Conservation (phyloP, 2,797 vertebrate genomes). For the Tokudaia tokunoshimensis region DNA sequence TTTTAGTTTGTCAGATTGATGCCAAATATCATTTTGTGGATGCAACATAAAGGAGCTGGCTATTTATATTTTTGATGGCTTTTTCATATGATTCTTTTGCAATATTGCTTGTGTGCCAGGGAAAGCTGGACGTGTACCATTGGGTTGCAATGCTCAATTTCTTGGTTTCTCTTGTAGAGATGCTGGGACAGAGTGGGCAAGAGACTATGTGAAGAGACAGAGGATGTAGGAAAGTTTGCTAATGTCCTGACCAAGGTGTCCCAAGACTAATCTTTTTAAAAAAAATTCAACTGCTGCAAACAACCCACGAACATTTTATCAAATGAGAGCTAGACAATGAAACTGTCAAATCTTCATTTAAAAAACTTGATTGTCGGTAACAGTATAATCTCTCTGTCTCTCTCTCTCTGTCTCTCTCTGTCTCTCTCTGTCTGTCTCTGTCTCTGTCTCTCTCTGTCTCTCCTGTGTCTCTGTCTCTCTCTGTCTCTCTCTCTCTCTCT, state of each 20-base stretch:
- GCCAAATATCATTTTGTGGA: neutral
- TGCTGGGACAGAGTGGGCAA: neutral
- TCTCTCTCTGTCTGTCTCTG: too few relatives aligned
- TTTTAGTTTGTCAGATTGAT: neutral
- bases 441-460: too few relatives aligned
- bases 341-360: slow-evolving; percentile 78
- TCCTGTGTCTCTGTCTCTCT: too few relatives aligned
- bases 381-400: slow-evolving; percentile 56
- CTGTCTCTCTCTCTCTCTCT: fast-evolving
- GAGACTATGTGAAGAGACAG: neutral
- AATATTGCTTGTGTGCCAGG: neutral
- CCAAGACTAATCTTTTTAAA: neutral
- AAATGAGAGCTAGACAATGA: slow-evolving; percentile 79
- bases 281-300: slow-evolving; percentile 65
- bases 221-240: neutral
- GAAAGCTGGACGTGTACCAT: neutral
- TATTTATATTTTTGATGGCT: neutral
- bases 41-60: neutral
- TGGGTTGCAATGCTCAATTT: neutral
- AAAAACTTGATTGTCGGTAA: slow-evolving; percentile 67
- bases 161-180: neutral
- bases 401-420: neutral
- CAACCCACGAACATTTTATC: slow-evolving; percentile 79
- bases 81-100: neutral
- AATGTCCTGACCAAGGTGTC: neutral